These are phyloP conservation scores for Penelope pileata DNA, from an alignment of 2,113 vertebrate species.

Conservation along the genomic window DNA sequence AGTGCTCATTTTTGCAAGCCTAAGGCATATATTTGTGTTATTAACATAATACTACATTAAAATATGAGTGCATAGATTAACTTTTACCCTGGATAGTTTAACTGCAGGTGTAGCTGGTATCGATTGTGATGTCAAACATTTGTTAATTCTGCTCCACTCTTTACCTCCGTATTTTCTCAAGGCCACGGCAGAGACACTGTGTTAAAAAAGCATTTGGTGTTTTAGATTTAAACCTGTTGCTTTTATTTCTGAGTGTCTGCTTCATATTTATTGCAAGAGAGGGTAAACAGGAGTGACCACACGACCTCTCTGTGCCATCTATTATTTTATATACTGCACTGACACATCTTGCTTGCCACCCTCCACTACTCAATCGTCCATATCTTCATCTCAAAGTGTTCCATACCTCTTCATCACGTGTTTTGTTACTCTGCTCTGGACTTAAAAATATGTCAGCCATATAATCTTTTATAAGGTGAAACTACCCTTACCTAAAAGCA, in stretches of 20 bases:
- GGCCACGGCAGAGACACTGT: background rate
- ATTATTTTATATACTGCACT: slow-evolving; percentile 47
- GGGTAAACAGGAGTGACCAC: background rate
- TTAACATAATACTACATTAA: slow-evolving; percentile 25
- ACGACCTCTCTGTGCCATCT: background rate
- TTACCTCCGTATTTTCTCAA: slow-evolving; percentile 13
- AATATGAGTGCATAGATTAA: slow-evolving; percentile 39
- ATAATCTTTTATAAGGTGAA: slow-evolving; percentile 67
- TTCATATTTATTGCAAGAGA: slow-evolving; percentile 43
- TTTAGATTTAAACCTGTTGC: slow-evolving; percentile 53
- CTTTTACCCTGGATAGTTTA: slow-evolving; percentile 28
- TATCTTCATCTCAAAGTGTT: slow-evolving; percentile 31
- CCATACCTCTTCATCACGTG: slow-evolving; percentile 26
- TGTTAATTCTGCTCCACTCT: slow-evolving; percentile 29
- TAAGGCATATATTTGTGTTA: background rate
- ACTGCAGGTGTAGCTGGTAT: slow-evolving; percentile 19
- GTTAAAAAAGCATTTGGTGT: slow-evolving; percentile 57
- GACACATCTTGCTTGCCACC: slow-evolving; percentile 36
- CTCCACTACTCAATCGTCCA: slow-evolving; percentile 7
- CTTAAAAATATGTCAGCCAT: slow-evolving; percentile 55
- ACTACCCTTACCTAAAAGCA: slow-evolving; percentile 48
- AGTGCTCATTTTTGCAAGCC: background rate
- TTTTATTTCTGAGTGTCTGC: background rate
- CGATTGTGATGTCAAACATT: background rate
- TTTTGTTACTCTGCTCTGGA: slow-evolving; percentile 29